Percentiles rank a stretch among this genome's conserved stretches.
Evolutionary conservation across 2,113 vertebrate genomes (phyloP).

Genomic region (Archilochus colubris): DNA sequence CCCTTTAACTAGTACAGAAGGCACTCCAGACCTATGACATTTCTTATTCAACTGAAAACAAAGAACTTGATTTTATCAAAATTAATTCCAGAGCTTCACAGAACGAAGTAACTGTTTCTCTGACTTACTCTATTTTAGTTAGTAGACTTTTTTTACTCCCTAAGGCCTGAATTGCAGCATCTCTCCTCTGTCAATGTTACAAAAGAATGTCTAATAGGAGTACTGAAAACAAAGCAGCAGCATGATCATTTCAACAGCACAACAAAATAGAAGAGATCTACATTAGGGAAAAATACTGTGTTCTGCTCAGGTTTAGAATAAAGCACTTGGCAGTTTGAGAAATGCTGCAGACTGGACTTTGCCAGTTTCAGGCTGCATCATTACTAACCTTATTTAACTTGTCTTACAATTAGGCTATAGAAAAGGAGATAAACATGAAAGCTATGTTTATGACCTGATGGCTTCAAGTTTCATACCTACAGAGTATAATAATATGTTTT

Average conservation of each 20-base stretch:
- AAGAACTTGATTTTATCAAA: conserved; percentile 55
- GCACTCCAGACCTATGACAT: neutral
- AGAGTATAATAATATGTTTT: neutral
- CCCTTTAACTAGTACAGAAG: neutral
- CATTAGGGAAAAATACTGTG: neutral
- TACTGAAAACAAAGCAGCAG: conserved; percentile 8
- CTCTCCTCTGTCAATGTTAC: neutral
- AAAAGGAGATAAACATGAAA: neutral
- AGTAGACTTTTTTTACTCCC: neutral
- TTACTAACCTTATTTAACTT: neutral
- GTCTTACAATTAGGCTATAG: neutral
- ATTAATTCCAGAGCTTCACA: conserved; percentile 41
- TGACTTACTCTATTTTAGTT: conserved; percentile 20
- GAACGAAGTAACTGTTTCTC: conserved; percentile 47
- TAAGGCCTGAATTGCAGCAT: conserved; percentile 12
- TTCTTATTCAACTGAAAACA: conserved; percentile 45
- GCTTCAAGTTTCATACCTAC: neutral
- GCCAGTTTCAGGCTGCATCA: neutral
- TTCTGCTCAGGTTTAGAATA: neutral
- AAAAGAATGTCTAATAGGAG: conserved; percentile 39
- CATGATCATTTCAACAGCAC: neutral
- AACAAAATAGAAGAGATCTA: neutral
- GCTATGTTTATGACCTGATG: neutral
- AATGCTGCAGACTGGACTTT: neutral
- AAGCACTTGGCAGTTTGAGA: neutral